Evolutionary conservation across 1,140 invertebrate genomes (phyloP), one percentile per base, ranked within the genome.

Genomic region (Dendroctonus ponderosae): DNA sequence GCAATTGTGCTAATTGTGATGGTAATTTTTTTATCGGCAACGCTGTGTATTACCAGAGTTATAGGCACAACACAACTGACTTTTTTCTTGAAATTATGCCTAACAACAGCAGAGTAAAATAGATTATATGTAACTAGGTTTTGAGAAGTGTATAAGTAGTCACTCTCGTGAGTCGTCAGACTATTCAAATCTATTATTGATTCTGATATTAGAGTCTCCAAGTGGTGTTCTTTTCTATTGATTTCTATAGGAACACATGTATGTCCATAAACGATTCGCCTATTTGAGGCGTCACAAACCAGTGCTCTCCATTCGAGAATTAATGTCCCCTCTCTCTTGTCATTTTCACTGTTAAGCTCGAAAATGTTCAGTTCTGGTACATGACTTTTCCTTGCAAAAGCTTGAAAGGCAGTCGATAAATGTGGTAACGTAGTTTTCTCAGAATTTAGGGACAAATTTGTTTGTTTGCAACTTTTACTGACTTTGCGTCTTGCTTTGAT

Each of bases 51-150:
- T 60, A 84, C 79, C 43, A 85, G 76, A 54, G 78, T 79, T 5
- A 85, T 78, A 39, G 82, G 84, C 57, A 85, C 78, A 42, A 83
- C 70, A 74, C 84, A 85, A 38, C 84, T 67, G 71, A 79, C 82
- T 42, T 70, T 79, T 52, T 75, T 70, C 52, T 77, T 75, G 69
- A 85, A 85, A 73, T 85, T 76, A 67, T 85, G 83, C 53, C 72
- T 72, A n/a, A 85, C 78, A 62, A 77, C 69, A 40, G 79, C 74
- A 15, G 79, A 78, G 72, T 84, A 81, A 65, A 83, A 78, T 59
- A 85, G 70, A 74, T 77, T 81, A 60, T 81, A 82, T 46, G 80
- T 78, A n/a, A 85, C 78, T 52, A 82, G 74, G 40, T 69, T 73
- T 56, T 75, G 58, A 26, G 54, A 41, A n/a, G 49, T 43, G 43